A percentile compares a stretch with the other conserved stretches of the same genome.
These are phyloP conservation scores for Drepana arcuata DNA, from an alignment of 1,140 invertebrate genomes.

Conservation along the genomic window DNA sequence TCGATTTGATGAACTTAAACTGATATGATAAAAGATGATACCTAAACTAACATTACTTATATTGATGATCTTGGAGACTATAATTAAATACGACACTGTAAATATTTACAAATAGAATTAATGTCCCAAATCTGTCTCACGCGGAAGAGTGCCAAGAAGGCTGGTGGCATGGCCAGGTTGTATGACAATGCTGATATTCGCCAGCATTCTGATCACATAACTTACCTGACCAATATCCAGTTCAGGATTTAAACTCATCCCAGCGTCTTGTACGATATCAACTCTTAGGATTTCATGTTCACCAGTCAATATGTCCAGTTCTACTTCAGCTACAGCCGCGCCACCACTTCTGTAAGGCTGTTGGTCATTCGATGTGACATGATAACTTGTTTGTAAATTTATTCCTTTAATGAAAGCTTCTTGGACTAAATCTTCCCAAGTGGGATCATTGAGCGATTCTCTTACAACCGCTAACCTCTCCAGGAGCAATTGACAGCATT, in stretches of 20 bases:
- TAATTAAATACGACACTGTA: no score
- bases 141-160: no score
- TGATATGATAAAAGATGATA: no score
- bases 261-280: slow-evolving; percentile 84
- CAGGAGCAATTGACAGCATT: slow-evolving; percentile 77
- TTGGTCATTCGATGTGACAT: slow-evolving; percentile 71
- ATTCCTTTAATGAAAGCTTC: slow-evolving; percentile 71
- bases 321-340: slow-evolving; percentile 76
- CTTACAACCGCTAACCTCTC: slow-evolving; percentile 75
- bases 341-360: slow-evolving; percentile 76
- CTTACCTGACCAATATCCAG: slow-evolving; percentile 86
- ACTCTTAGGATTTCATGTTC: slow-evolving; percentile 78
- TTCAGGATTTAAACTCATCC: slow-evolving; percentile 81
- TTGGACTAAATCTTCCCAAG: slow-evolving; percentile 76
- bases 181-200: no score
- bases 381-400: slow-evolving; percentile 76
- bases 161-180: no score
- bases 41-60: no score
- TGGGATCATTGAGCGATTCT: slow-evolving; percentile 63
- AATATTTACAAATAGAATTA: no score
- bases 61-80: no score
- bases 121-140: no score
- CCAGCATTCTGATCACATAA: not conserved
- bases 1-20: no score
- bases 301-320: slow-evolving; percentile 87